Base-by-base conservation (phyloP, 2,888 invertebrate genomes). In the Amphipyra berbera region DNA sequence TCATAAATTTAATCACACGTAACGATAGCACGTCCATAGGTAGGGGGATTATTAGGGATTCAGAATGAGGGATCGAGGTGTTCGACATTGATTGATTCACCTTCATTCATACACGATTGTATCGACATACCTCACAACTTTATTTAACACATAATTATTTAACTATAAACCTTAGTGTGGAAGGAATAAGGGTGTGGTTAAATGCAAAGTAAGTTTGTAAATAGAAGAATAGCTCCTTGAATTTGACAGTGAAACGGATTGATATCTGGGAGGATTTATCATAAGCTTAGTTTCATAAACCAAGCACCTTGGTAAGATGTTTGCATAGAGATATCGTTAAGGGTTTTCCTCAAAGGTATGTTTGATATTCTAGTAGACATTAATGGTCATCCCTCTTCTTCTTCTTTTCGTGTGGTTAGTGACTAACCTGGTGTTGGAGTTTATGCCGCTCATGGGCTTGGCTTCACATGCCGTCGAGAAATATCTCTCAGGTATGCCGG, bases 81-180 rank as follows among this genome's bases (percentile, higher is more conserved):
- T 54, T 55, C 73, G 89, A 89, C 90, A 85, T 85, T 89, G 89
- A 89, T 89, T 86, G 89, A 89, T 89, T 82, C 80, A 87, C 85
- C 86, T 88, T 72, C 78, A 75, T 81, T 77, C 79, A 76, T 73
- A 65, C 64, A 73, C 68, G 73, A 77, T 74, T 82, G 74, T 79
- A 79, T 79, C 73, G 75, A 69, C 68, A 72, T 63, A 63, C 73
- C 73, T 73, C 45, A 59, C 42, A 14, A 46, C 55, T 48, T 52
- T 53, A 42, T 49, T 37, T 47, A 8, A 21, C 46, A 35, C 10
- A 1, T 2, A 47, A 21, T n/a, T 40, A 44, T 5, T 15, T 2
- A 6, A 75, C 4, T 66, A 50, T 61, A 10, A 45, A 59, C 69
- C 56, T 57, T 80, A 52, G 13, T 0, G 0, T 0, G 0, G 0